These are phyloP conservation scores for Gallinago nigripennis DNA, from an alignment of 2,797 vertebrate genomes.

Conservation along the genomic window DNA sequence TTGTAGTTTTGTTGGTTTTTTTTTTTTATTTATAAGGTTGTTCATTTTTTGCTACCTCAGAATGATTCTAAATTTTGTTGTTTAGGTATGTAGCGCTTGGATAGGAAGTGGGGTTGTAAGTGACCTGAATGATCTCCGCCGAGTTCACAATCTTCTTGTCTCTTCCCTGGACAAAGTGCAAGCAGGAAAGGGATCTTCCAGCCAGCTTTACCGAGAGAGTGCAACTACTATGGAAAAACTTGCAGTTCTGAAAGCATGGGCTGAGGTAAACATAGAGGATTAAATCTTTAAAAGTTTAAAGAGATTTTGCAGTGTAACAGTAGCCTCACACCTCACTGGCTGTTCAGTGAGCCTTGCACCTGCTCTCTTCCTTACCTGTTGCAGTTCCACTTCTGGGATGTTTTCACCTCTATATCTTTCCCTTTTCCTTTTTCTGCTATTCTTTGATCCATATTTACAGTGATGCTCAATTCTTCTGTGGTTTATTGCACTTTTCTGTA, in stretches of 20 bases:
- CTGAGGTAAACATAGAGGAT: slow-evolving; percentile 83
- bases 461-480: background rate
- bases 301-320: background rate
- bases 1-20: background rate
- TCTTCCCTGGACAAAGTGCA: slow-evolving; percentile 98
- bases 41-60: background rate
- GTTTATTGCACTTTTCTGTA: background rate
- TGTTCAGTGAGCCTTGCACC: background rate
- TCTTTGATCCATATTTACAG: background rate
- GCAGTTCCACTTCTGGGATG: background rate
- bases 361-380: background rate
- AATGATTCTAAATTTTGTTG: slow-evolving; percentile 17
- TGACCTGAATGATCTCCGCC: slow-evolving; percentile 96
- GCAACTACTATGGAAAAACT: slow-evolving; percentile 98
- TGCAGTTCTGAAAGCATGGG: slow-evolving; percentile 97
- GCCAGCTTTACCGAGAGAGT: slow-evolving; percentile 95
- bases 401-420: background rate
- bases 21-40: background rate
- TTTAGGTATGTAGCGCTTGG: slow-evolving; percentile 96
- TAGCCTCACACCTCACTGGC: background rate
- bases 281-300: background rate
- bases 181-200: slow-evolving; percentile 92
- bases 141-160: slow-evolving; percentile 97
- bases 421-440: background rate
- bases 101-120: slow-evolving; percentile 98